Evolutionary conservation across 64 coral and sea anemone genomes (phyloP).

Genomic region (Anthopleura sola): DNA sequence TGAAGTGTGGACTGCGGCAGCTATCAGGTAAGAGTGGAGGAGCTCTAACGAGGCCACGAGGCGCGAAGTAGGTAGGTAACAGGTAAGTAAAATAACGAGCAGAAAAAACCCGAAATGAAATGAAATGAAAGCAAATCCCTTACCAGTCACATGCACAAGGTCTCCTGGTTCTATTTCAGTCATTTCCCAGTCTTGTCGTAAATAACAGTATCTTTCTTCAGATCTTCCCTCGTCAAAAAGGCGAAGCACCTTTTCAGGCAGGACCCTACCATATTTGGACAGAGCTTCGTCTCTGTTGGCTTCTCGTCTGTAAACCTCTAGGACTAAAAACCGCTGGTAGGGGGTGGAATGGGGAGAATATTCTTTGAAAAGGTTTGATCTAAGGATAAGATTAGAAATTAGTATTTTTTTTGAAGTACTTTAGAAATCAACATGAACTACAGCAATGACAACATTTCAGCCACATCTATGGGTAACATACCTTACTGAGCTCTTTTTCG

Average conservation of each 20-base stretch:
- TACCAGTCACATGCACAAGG: conserved; percentile 88
- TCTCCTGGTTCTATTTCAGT: conserved; percentile 94
- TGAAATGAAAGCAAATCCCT: not conserved
- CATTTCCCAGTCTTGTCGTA: conserved; percentile 86
- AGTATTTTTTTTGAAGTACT: no score
- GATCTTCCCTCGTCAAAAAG: conserved; percentile 72
- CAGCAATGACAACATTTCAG: no score
- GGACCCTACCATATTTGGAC: conserved; percentile 21
- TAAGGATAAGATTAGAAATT: not conserved
- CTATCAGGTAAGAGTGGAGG: no score
- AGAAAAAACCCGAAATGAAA: no score
- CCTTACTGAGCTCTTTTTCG: conserved; percentile 26
- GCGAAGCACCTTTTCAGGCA: conserved; percentile 81
- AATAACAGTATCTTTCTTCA: conserved; percentile 74
- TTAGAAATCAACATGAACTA: no score
- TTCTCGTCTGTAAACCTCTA: conserved; percentile 85
- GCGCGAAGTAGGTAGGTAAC: no score
- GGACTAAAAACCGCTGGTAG: conserved; percentile 76
- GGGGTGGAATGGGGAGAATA: conserved; percentile 18
- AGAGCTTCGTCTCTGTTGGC: conserved; percentile 1
- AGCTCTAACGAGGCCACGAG: no score
- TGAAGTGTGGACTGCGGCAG: no score
- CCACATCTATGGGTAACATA: not conserved
- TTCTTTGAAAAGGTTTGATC: not conserved
- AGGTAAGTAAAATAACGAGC: no score